phyloP scores from a whole-genome alignment of 2,888 invertebrate genomes.

The Cheilosia variabilis region DNA sequence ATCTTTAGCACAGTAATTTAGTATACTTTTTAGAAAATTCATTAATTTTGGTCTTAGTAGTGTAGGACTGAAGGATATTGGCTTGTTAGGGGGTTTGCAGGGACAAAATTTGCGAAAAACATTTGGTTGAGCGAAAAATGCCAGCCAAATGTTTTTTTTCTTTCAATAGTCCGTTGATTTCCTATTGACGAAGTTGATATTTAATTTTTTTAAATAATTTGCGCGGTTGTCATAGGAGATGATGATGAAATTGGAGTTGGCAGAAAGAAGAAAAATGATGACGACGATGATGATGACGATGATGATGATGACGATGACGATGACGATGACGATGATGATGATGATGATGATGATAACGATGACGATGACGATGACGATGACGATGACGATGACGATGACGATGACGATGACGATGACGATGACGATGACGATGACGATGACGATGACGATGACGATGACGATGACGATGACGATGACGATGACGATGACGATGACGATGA shows the following conservation, averaged over 20 bases:
- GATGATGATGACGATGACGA: constrained; percentile 81
- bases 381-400: constrained; percentile 81
- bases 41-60: background rate
- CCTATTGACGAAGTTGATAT: background rate
- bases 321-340: constrained; percentile 82
- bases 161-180: background rate
- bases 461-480: constrained; percentile 83
- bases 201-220: constrained; percentile 21
- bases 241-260: constrained; percentile 83
- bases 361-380: constrained; percentile 82
- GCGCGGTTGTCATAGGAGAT: constrained; percentile 78
- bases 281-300: constrained; percentile 83
- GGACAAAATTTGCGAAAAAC: background rate
- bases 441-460: constrained; percentile 82
- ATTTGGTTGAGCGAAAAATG: background rate
- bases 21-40: constrained; percentile 15
- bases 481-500: constrained; percentile 82
- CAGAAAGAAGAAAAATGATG: constrained; percentile 83
- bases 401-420: constrained; percentile 82
- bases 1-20: constrained; percentile 7
- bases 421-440: constrained; percentile 81
- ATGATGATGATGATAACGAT: constrained; percentile 84
- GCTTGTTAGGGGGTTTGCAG: background rate
- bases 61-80: background rate
- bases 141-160: background rate